Base-by-base conservation (phyloP, 2,797 vertebrate species). In the Molossus molossus region DNA sequence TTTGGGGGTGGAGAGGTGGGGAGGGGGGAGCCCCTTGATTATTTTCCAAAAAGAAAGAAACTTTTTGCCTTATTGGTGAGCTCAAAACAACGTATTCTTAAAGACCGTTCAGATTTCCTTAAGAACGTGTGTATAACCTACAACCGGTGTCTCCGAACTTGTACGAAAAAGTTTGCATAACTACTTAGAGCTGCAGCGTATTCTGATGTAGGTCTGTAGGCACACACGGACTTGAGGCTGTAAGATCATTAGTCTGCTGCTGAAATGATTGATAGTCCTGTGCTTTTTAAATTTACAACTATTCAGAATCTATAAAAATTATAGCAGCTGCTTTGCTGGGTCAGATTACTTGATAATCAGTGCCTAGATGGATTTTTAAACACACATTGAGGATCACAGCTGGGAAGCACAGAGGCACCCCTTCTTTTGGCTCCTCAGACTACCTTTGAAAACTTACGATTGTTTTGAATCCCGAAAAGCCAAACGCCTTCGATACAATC, bases 141-240 rank as follows among this genome's bases (percentile, higher is more conserved):
- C 92, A 33, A 80, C 18, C 29, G 65, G 73, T 80, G 65, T 2
- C 72, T 91, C 3, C 3, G 57, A 81, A 89, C 55, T 97, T 91
- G 25, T 27, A 92, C 96, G n/a, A 93, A 98, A 97, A 96, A 84
- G 6, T n/a, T 9, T 90, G 3, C 87, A 23, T 65, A 13, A 13
- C 90, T 88, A 77, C 27, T 27, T 91, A 69, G 58, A 79, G 62
- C 89, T 40, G 75, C 21, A 60, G 45, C 64, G 4, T 72, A 79
- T 87, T 84, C 79, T 73, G 23, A 29, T 21, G 29, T 69, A 57
- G 8, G 40, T 77, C 58, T 95, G 14, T 6, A 57, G 57, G 23
- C 5, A 45, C 20, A 70, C 18, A 53, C 1, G 73, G 48, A 69
- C 8, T 82, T 73, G 27, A 92, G 62, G 55, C 18, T 25, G 0